Conservation (phyloP, 2,113 vertebrate species). For the Pardalotus punctatus region DNA sequence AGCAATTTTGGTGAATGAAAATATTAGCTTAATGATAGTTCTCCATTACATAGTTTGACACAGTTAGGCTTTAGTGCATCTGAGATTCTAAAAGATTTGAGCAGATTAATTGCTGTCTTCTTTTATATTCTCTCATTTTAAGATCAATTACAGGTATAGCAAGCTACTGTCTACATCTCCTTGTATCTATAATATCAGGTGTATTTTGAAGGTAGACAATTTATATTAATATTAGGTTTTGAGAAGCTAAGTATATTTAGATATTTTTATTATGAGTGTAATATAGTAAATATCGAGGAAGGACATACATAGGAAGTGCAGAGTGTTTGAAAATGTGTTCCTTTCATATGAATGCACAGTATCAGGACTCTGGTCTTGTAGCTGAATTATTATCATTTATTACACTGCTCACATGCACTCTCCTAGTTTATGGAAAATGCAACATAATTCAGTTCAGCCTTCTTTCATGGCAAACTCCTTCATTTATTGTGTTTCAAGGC, state of each 20-base stretch:
- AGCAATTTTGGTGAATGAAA: neutral
- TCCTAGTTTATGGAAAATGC: neutral
- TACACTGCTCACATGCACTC: neutral
- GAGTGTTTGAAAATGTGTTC: neutral
- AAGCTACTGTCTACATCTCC: neutral
- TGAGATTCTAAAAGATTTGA: neutral
- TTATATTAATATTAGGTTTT: neutral
- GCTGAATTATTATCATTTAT: neutral
- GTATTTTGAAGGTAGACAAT: neutral
- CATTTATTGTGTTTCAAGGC: neutral
- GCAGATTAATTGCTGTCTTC: neutral
- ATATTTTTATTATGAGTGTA: neutral
- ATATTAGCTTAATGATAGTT: neutral
- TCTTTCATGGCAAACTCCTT: neutral
- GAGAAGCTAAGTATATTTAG: neutral
- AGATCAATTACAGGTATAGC: neutral
- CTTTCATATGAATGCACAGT: neutral
- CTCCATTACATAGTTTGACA: neutral
- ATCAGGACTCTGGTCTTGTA: neutral
- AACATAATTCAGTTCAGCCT: neutral
- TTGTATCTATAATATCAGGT: neutral
- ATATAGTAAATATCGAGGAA: neutral
- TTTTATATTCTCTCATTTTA: neutral
- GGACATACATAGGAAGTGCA: neutral
- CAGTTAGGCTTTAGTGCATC: neutral